Percentiles rank a stretch among this genome's conserved stretches.
These are phyloP conservation scores for Agapostemon virescens DNA, from an alignment of 2,888 invertebrate species.

Conservation along the genomic window DNA sequence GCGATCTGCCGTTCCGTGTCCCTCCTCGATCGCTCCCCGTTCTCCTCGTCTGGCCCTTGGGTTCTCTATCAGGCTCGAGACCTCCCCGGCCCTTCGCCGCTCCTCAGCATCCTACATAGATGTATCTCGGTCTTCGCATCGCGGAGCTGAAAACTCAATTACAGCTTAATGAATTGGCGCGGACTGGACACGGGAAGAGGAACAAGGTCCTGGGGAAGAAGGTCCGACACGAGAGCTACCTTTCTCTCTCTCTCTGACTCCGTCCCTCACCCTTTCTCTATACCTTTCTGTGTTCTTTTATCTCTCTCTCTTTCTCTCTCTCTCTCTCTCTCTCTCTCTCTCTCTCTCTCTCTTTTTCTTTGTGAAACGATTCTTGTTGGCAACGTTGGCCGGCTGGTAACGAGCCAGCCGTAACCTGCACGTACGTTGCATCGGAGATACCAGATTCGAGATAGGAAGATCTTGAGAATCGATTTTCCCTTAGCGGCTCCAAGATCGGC, in stretches of 20 bases:
- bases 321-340: not conserved
- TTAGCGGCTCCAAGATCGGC: conserved; percentile 48
- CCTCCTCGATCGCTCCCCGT: conserved; percentile 3
- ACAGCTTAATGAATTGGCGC: conserved; percentile 80
- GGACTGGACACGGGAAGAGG: conserved; percentile 45
- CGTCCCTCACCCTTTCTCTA: not conserved
- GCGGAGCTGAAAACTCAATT: conserved; percentile 80
- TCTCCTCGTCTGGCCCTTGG: not conserved
- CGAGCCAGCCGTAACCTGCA: conserved; percentile 54
- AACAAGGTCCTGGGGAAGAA: conserved; percentile 20
- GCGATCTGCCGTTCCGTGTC: conserved; percentile 52
- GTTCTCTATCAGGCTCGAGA: conserved; percentile 26
- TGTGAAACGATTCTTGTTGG: conserved; percentile 20
- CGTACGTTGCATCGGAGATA: conserved; percentile 59
- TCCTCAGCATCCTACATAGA: conserved; percentile 62
- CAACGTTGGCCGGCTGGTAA: conserved; percentile 47
- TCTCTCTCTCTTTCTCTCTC: not conserved
- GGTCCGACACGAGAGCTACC: conserved; percentile 23
- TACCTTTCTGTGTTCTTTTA: too few relatives aligned
- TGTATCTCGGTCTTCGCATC: conserved; percentile 76
- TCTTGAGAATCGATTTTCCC: conserved; percentile 69
- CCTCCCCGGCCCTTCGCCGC: conserved; percentile 12
- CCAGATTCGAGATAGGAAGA: conserved; percentile 66
- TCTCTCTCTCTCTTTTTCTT: not conserved
- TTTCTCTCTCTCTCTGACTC: not conserved